Base-by-base conservation (phyloP, 1,140 invertebrate species). In the Drosophila pectinifera region DNA sequence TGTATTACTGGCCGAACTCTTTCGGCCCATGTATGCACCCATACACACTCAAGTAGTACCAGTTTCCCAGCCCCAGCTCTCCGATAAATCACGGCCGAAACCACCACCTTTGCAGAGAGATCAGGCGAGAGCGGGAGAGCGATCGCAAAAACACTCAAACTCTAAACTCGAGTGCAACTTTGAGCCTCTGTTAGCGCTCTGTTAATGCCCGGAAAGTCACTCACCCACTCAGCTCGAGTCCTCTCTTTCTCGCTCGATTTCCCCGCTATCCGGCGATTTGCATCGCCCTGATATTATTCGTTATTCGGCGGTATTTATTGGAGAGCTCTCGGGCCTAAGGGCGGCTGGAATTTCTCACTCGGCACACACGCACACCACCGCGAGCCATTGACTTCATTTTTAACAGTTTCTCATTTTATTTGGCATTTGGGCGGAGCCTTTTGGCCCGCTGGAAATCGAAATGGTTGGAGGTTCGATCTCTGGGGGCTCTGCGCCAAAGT, bases 231-330 rank as follows among this genome's bases (percentile, higher is more conserved):
- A 14, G 6, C 11, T 34, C 4, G 34, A 39, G 46, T 59, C 11
- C 39, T 55, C 46, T 34, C 34, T 62, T 13, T 46, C n/a, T 18
- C 3, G 4, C 16, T 43, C 57, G 34, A 63, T 54, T 53, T 38
- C 49, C 63, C 72, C 61, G 55, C 18, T 57, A 61, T 61, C 49
- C 20, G 11, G 24, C 18, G 1, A 89, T 89, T 89, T 89, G 69
- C 84, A 89, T 89, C 84, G 84, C 84, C 80, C 84, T 80, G 84
- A 72, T 89, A 89, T 89, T 89, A 89, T 89, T 89, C 84, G 84
- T 89, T 89, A 83, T 89, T 89, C 69, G 73, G 65, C 78, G 28
- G 28, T 84, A 80, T 86, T 86, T 83, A 77, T 86, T 68, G 69
- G 72, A 75, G 61, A 64, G 55, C 49, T 34, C 58, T 45, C 39